phyloP scores from a whole-genome alignment of 2,888 invertebrate genomes.

The Lamellibrachia columna region DNA sequence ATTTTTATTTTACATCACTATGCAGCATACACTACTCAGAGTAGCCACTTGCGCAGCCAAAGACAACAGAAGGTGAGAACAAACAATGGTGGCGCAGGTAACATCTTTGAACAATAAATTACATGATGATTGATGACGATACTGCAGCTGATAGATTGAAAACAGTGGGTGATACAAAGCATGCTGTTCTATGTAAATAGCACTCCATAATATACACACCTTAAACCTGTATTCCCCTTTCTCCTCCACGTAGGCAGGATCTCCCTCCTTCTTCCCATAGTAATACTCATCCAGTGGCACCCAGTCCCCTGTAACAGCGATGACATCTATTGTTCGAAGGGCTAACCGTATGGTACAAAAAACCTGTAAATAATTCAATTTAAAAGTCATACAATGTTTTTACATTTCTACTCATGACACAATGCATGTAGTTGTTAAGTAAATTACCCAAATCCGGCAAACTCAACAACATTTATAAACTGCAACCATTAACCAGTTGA shows the following conservation, averaged over 20 bases:
- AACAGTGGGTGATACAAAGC: too few relatives aligned
- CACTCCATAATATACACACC: conserved; percentile 41
- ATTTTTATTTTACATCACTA: too few relatives aligned
- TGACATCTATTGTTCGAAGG: not conserved
- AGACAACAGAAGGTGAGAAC: too few relatives aligned
- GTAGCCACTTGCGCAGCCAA: too few relatives aligned
- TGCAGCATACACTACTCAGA: too few relatives aligned
- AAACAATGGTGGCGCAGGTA: too few relatives aligned
- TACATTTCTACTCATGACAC: too few relatives aligned
- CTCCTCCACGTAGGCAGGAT: conserved; percentile 55
- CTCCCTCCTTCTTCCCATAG: conserved; percentile 62
- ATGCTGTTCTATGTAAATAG: not conserved
- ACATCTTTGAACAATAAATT: too few relatives aligned
- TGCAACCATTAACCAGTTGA: not conserved
- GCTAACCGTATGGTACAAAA: not conserved
- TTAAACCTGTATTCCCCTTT: conserved; percentile 63
- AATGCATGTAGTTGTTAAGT: not conserved
- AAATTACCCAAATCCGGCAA: not conserved
- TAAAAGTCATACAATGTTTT: too few relatives aligned
- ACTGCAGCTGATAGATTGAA: too few relatives aligned
- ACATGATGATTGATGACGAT: too few relatives aligned
- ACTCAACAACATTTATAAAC: not conserved
- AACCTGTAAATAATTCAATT: not conserved
- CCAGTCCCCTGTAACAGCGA: conserved; percentile 49
- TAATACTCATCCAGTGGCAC: conserved; percentile 64